A percentile compares a stretch with the other conserved stretches of the same genome.
Conservation (phyloP, 2,888 invertebrate species). For the Drosophila limbata region DNA sequence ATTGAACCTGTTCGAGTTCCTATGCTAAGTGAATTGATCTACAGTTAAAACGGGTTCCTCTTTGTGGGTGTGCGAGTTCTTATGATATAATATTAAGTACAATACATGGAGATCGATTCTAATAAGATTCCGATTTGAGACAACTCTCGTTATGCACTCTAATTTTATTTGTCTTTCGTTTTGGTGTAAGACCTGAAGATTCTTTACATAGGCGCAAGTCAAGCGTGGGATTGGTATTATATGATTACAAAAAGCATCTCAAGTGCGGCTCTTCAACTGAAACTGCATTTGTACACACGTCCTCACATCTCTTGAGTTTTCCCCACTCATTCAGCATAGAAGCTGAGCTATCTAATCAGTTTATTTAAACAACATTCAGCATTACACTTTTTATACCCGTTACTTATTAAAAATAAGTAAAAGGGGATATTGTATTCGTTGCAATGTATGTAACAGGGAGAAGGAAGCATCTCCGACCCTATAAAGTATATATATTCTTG, state of each 20-base stretch:
- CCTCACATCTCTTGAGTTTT: constrained; percentile 3
- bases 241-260: not conserved
- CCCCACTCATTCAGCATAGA: constrained; percentile 5
- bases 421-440: too few species aligned
- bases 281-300: constrained; percentile 3
- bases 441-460: too few species aligned
- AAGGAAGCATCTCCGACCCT: too few species aligned
- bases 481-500: too few species aligned
- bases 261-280: constrained; percentile 23
- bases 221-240: constrained; percentile 23
- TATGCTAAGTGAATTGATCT: constrained; percentile 30
- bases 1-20: constrained; percentile 39
- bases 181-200: not conserved
- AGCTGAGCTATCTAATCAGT: constrained; percentile 27
- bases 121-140: constrained; percentile 17
- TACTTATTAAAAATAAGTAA: too few species aligned
- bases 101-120: constrained; percentile 8
- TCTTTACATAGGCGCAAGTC: constrained; percentile 15
- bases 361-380: constrained; percentile 16
- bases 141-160: not conserved
- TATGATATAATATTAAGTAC: constrained; percentile 18
- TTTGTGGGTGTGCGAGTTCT: constrained; percentile 5
- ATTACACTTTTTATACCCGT: constrained; percentile 16
- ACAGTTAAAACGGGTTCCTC: constrained; percentile 16
- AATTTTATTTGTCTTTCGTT: constrained; percentile 14